phyloP scores from a whole-genome alignment of 2,797 vertebrate species.

The Diplodus puntazzo region DNA sequence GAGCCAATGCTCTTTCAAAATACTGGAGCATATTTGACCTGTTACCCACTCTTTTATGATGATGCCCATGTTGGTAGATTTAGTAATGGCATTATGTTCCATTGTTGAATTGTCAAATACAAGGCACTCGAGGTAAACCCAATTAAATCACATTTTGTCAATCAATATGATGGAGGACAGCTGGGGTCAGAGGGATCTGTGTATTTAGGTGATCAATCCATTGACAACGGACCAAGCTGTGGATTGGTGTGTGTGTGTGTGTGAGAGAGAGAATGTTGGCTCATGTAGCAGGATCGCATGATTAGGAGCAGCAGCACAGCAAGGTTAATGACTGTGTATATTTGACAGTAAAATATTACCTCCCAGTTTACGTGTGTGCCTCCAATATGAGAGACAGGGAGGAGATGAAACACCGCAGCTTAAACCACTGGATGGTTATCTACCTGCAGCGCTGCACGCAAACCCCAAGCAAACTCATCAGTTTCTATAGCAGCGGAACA shows the following conservation, averaged over 20 bases:
- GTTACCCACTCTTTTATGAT: background rate
- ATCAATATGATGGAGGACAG: slow-evolving; percentile 41
- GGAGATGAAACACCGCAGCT: background rate
- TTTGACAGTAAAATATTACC: background rate
- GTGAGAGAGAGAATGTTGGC: background rate
- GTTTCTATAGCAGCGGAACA: slow-evolving; percentile 42
- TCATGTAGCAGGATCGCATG: slow-evolving; percentile 1
- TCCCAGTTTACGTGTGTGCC: background rate
- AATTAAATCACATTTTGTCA: slow-evolving; percentile 46
- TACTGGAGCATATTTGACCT: slow-evolving; percentile 5
- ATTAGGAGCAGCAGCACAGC: background rate
- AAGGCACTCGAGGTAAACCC: slow-evolving; percentile 14
- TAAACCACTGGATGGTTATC: background rate
- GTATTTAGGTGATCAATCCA: slow-evolving; percentile 52
- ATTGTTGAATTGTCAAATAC: slow-evolving; percentile 21
- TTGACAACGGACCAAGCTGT: slow-evolving; percentile 12
- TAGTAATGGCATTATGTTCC: slow-evolving; percentile 11
- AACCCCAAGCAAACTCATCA: background rate
- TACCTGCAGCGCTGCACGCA: background rate
- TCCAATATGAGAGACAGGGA: background rate
- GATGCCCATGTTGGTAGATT: background rate
- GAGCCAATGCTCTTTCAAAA: slow-evolving; percentile 17
- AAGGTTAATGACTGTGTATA: background rate
- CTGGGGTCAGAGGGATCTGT: slow-evolving; percentile 43
- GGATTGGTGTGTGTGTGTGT: background rate